Evolutionary conservation across 2,888 invertebrate genomes (phyloP), one percentile per base, ranked within the genome.

Genomic region (Poecilus cupreus): DNA sequence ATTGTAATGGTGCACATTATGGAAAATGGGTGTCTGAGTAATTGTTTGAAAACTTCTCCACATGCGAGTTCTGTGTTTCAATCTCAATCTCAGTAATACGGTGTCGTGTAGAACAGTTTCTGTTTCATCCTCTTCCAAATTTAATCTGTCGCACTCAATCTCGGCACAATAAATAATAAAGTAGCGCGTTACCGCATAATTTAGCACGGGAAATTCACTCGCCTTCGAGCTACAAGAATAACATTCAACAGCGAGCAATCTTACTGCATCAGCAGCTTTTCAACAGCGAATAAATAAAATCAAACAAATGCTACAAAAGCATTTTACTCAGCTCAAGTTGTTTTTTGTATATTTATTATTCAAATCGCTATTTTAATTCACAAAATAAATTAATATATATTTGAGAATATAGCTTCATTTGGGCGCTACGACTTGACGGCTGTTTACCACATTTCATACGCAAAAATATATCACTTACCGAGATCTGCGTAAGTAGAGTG

Each of bases 111-210:
- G n/a, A 75, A 51, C 54, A 51, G 16, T 39, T 32, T 32, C 32
- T 32, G 26, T 24, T 18, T 37, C 37, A 20, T 70, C 57, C 76
- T 57, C 37, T 37, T 32, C 54, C 26, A 37, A 79, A 79, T 79
- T 70, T 79, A 76, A 76, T 57, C 76, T 24, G 54, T 76, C 54
- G 57, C 32, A 57, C 76, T 76, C 76, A 79, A 79, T 79, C 79
- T 79, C 79, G 32, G 13, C 70, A 51, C 54, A 79, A 68, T 79
- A 79, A 79, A 79, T 79, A 79, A 79, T 79, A 79, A 68, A 79
- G 70, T 32, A 79, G 26, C 5, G 22, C 46, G 32, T 64, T 64
- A 46, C 77, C 77, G 64, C 76, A 76, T 76, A 76, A 76, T 76
- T 54, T 76, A 76, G 32, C 76, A 54, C 18, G 37, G n/a, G 10